Conservation (phyloP, 2,888 invertebrate genomes). For the Patella ulyssiponensis region DNA sequence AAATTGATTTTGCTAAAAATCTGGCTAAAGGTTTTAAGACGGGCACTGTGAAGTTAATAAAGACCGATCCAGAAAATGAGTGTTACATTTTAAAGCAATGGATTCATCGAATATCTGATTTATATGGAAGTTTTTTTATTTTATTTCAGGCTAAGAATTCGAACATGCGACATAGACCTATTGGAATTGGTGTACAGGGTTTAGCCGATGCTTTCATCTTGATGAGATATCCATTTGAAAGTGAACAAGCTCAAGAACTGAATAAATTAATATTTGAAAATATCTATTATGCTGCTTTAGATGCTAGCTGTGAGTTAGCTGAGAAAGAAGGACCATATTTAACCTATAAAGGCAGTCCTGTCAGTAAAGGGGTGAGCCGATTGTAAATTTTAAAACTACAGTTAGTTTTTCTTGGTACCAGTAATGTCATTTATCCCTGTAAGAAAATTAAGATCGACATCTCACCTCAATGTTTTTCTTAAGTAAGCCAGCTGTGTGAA, state of each 20-base stretch:
- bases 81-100: too few species aligned
- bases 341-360: constrained; percentile 92
- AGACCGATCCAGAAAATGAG: too few species aligned
- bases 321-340: constrained; percentile 88
- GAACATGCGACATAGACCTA: constrained; percentile 83
- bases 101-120: too few species aligned
- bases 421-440: too few species aligned
- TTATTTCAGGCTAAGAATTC: constrained; percentile 77
- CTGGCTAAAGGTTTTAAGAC: too few species aligned
- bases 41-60: too few species aligned
- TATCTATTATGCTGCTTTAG: constrained; percentile 95
- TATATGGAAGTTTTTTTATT: background rate
- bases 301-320: constrained; percentile 95
- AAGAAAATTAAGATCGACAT: too few species aligned
- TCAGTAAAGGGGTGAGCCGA: constrained; percentile 85
- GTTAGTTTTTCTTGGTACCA: too few species aligned
- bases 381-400: too few species aligned
- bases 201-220: constrained; percentile 96
- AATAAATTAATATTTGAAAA: constrained; percentile 98
- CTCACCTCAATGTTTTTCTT: too few species aligned
- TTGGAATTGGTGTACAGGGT: constrained; percentile 95
- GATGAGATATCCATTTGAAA: constrained; percentile 93
- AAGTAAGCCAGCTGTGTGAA: too few species aligned
- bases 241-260: constrained; percentile 85
- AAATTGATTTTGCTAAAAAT: too few species aligned